phyloP scores from a whole-genome alignment of 1,140 invertebrate species.

The Drosophila arizonae region DNA sequence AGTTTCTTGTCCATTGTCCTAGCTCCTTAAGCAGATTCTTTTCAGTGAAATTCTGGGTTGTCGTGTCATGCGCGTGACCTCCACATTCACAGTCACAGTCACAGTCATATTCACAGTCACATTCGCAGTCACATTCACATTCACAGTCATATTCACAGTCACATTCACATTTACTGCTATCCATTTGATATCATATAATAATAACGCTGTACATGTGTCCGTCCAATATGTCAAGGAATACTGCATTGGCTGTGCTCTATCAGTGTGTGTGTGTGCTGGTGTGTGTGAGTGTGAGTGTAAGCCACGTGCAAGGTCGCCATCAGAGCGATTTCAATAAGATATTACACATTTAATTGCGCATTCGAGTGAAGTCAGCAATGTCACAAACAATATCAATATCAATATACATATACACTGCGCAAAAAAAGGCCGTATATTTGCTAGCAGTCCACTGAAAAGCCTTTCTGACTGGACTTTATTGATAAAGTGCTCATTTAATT shows the following conservation, averaged over 20 bases:
- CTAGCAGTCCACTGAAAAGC: no score
- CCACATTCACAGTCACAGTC: neutral
- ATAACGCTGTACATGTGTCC: slow-evolving; percentile 49
- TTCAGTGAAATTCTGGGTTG: slow-evolving; percentile 2
- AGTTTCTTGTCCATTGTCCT: slow-evolving; percentile 12
- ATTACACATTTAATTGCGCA: slow-evolving; percentile 49
- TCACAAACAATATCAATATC: slow-evolving; percentile 17
- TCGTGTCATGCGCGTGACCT: slow-evolving; percentile 40
- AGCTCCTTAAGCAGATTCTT: slow-evolving; percentile 15
- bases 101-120: no score
- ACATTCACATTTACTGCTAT: no score
- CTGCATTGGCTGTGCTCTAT: neutral
- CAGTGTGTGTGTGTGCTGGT: slow-evolving; percentile 13
- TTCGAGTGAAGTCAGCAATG: slow-evolving; percentile 38
- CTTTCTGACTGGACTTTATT: no score
- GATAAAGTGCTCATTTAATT: neutral
- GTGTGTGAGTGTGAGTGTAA: slow-evolving; percentile 36
- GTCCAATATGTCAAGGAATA: slow-evolving; percentile 25
- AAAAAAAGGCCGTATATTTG: neutral
- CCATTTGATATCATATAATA: slow-evolving; percentile 21
- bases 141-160: no score
- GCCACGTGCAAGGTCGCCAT: slow-evolving; percentile 42
- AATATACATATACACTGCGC: neutral
- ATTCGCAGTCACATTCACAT: no score
- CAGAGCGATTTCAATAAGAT: slow-evolving; percentile 31